These are phyloP conservation scores for Caenorhabditis afra DNA, from an alignment of 2,888 invertebrate species.

Conservation along the genomic window DNA sequence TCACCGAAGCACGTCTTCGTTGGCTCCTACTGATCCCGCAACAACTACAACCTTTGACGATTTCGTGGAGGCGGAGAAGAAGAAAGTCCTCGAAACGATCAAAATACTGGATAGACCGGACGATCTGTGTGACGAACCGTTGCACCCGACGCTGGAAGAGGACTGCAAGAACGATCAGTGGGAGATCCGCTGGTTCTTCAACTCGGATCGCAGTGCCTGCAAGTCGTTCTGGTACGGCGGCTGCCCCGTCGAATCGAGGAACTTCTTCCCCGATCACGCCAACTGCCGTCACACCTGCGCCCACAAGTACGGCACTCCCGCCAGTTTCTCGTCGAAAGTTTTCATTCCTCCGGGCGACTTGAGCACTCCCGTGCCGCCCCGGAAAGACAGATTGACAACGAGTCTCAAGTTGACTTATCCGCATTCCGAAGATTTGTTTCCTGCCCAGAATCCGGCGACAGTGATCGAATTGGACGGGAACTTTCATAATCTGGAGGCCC, in stretches of 20 bases:
- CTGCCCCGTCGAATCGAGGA: conserved; percentile 66
- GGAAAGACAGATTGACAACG: conserved; percentile 44
- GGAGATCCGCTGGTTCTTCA: conserved; percentile 67
- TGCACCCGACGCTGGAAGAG: conserved; percentile 70
- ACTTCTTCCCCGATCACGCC: conserved; percentile 65
- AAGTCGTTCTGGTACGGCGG: conserved; percentile 79
- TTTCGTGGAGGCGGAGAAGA: conserved; percentile 52
- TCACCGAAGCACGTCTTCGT: conserved; percentile 4
- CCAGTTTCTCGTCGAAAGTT: conserved; percentile 29
- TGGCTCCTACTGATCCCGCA: conserved; percentile 5
- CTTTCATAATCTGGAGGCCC: conserved; percentile 12
- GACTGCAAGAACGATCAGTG: conserved; percentile 70
- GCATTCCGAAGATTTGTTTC: conserved; percentile 53
- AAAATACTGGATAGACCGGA: conserved; percentile 48
- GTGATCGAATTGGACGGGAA: conserved; percentile 44
- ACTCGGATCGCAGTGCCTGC: conserved; percentile 66
- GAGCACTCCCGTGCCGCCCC: conserved; percentile 28
- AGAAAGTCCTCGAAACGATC: conserved; percentile 54
- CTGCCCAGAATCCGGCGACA: conserved; percentile 10
- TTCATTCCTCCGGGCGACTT: conserved; percentile 50
- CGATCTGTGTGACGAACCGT: conserved; percentile 66
- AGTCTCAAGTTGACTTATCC: conserved; percentile 49
- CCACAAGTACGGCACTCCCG: conserved; percentile 52
- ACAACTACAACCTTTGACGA: conserved; percentile 38
- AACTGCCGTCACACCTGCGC: conserved; percentile 52